Evolutionary conservation across 2,888 invertebrate genomes (phyloP), one percentile per base, ranked within the genome.

Genomic region (Gandaritis pyraliata): DNA sequence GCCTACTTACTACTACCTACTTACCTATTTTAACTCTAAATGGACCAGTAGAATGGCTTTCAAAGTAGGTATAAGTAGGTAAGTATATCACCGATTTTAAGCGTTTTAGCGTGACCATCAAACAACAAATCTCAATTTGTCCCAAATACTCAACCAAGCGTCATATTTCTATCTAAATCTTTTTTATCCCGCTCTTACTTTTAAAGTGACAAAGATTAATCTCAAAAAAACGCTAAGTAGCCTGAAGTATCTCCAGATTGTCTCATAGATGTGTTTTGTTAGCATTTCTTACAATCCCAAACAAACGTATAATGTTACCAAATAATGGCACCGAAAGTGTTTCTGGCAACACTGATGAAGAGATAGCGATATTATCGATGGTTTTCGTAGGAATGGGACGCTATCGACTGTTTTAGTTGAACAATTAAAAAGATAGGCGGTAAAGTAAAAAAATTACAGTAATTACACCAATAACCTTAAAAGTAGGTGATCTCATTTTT

Each of bases 281-380:
- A 58, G 11, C 53, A 43, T 65, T 54, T 47, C 54, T 51, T 64
- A 45, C 59, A 60, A 58, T n/a, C 45, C 55, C 75, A 79, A 79
- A 81, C 79, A 77, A 58, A 53, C 67, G 73, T 78, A 68, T 80
- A 73, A 78, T 76, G 75, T 82, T 83, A 78, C 82, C 70, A 76
- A 82, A 84, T 82, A 83, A 81, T 82, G 77, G 74, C 81, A 66
- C 75, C 72, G 69, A 78, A 81, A 83, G 85, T 83, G 85, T 84
- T 81, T 78, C 75, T 76, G 61, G 78, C 72, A 75, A 84, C 85
- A 81, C 85, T 75, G 83, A 84, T 85, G 52, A 51, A 18, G 64
- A 66, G 71, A 71, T 71, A 67, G 61, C 53, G 38, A 49, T n/a
- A n/a, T 56, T 60, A 59, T 41, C 55, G 64, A 61, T 51, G 55